Base-by-base conservation (phyloP, 2,888 invertebrate species). In the Phengaris arion region DNA sequence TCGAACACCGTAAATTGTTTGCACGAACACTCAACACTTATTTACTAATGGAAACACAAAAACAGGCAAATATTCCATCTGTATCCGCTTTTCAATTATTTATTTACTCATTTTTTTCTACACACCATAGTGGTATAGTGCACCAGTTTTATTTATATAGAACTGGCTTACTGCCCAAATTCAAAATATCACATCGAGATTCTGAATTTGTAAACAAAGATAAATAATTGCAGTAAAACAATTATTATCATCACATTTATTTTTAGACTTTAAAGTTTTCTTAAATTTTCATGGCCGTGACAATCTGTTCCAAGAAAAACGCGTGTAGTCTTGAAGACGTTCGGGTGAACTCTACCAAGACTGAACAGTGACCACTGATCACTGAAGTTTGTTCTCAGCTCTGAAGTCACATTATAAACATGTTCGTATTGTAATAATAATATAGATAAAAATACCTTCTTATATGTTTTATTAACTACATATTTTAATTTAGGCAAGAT, bases 141-240 rank as follows among this genome's bases (percentile, higher is more conserved):
- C 59, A 74, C 45, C 13, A 52, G 59, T 51, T 68, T 74, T 74
- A 74, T 68, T 72, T 72, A 64, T 64, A 72, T 35, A 52, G 35
- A 72, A 22, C 72, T 72, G 72, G 72, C 72, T 72, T 1, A 22
- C 35, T 72, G 72, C 72, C 72, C 72, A 54, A 72, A 54, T 72
- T 72, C 72, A 51, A 72, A 72, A 72, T 72, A 72, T 54, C 70
- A 70, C 70, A 70, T 51, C 45, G 10, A 54, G 52, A 52, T 48
- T n/a, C 72, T 22, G 35, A 72, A 22, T 51, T 70, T 54, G 72
- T 54, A 72, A 72, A 54, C 52, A 72, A 35, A 35, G 22, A 72
- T 72, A 72, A 72, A 72, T 72, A 54, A 52, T 35, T 35, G 52
- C 51, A 15, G 54, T 3, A 6, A 54, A 35, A 51, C 22, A 22